phyloP scores from a whole-genome alignment of 2,797 vertebrate species.

The Carapus acus region DNA sequence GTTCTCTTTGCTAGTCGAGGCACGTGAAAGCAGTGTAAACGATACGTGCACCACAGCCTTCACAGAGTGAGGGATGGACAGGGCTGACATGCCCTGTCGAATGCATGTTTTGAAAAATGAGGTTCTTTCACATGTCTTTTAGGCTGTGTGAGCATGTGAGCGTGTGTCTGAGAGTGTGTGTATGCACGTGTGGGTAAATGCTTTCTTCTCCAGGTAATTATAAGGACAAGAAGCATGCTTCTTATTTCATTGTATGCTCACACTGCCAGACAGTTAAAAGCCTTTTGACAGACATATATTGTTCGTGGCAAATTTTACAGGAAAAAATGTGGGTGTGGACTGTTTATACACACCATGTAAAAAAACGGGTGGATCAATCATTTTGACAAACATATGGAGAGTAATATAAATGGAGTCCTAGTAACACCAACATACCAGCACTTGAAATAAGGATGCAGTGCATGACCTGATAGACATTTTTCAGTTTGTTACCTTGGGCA shows the following conservation, averaged over 20 bases:
- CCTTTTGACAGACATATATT: slow-evolving; percentile 7
- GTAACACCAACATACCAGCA: too few species aligned
- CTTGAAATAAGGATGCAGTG: too few species aligned
- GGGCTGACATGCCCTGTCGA: slow-evolving; percentile 17
- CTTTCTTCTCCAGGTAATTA: slow-evolving; percentile 45
- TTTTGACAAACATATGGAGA: too few species aligned
- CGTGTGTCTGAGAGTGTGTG: too few species aligned
- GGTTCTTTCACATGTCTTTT: slow-evolving; percentile 7
- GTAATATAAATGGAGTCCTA: too few species aligned
- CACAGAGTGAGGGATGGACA: slow-evolving; percentile 12
- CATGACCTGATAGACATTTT: too few species aligned
- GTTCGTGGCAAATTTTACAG: background rate
- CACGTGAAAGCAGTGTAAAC: slow-evolving; percentile 27
- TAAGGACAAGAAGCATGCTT: slow-evolving; percentile 20
- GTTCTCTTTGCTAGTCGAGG: slow-evolving; percentile 28
- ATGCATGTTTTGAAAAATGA: slow-evolving; percentile 18
- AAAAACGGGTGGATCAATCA: too few species aligned
- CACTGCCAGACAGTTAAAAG: slow-evolving; percentile 15
- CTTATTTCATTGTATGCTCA: slow-evolving; percentile 19
- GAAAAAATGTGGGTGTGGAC: slow-evolving; percentile 26
- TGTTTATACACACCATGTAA: slow-evolving; percentile 21
- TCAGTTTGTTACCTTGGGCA: background rate
- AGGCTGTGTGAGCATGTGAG: slow-evolving; percentile 11
- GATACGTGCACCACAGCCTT: slow-evolving; percentile 21
- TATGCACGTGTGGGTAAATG: slow-evolving; percentile 9